Evolutionary conservation across 2,113 vertebrate species (phyloP).

Genomic region (Corythornis cristatus): DNA sequence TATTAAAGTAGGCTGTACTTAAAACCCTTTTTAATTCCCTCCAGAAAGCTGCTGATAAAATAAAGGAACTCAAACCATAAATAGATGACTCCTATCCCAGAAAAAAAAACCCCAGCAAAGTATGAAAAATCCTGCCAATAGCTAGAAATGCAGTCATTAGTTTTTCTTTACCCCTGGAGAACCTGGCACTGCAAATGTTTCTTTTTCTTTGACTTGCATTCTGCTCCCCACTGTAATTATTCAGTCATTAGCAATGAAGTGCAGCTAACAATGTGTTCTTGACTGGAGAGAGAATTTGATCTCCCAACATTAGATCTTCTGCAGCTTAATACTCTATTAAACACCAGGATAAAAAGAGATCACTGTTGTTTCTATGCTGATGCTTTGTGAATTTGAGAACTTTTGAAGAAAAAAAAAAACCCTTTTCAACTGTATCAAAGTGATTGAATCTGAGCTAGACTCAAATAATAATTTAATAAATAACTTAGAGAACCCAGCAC

Average conservation of each 20-base stretch:
- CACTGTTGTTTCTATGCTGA: background rate
- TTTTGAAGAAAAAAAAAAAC: background rate
- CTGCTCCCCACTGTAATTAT: background rate
- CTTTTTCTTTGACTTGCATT: background rate
- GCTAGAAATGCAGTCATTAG: background rate
- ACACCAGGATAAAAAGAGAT: background rate
- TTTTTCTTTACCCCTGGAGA: background rate
- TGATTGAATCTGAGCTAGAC: background rate
- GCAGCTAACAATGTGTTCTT: background rate
- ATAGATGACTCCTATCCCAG: background rate
- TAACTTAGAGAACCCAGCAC: background rate
- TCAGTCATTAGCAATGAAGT: background rate
- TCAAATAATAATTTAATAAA: too few relatives aligned
- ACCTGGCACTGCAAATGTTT: background rate
- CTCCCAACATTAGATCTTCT: background rate
- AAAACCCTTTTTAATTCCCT: background rate
- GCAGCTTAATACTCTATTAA: background rate
- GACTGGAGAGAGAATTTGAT: background rate
- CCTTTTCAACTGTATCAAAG: background rate
- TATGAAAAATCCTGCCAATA: background rate
- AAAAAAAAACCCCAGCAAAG: background rate
- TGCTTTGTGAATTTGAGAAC: background rate
- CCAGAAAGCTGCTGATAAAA: background rate
- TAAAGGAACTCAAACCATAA: background rate
- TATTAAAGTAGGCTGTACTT: background rate